Evolutionary conservation across 2,888 invertebrate species (phyloP).

Genomic region (Syritta pipiens): DNA sequence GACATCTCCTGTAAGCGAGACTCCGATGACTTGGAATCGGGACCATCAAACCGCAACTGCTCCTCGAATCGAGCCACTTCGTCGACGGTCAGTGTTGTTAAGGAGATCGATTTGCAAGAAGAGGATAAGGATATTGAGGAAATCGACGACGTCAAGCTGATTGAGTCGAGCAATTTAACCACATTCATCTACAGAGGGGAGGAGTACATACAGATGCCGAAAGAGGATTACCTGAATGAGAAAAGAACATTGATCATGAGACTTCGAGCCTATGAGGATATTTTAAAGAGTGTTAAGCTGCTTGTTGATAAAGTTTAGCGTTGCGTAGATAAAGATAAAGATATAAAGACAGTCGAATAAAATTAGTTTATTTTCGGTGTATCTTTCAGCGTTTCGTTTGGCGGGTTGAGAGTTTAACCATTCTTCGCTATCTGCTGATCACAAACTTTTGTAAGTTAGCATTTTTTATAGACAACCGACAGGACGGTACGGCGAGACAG

Average conservation of each 20-base stretch:
- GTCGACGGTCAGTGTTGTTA: slow-evolving; percentile 3
- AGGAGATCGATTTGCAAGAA: neutral
- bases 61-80: slow-evolving; percentile 29
- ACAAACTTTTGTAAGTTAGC: too few species aligned
- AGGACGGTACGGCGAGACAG: too few species aligned
- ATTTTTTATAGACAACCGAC: too few species aligned
- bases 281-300: slow-evolving; percentile 71
- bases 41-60: neutral
- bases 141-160: slow-evolving; percentile 13
- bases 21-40: neutral
- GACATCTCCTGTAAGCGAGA: neutral
- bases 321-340: too few species aligned
- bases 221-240: slow-evolving; percentile 74
- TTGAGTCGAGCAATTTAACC: slow-evolving; percentile 72
- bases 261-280: slow-evolving; percentile 71
- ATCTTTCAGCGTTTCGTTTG: neutral
- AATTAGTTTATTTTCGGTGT: neutral
- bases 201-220: slow-evolving; percentile 78
- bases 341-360: too few species aligned
- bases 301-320: slow-evolving; percentile 29
- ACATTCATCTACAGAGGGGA: slow-evolving; percentile 76
- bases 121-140: neutral
- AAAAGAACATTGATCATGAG: slow-evolving; percentile 72
- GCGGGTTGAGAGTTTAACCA: neutral
- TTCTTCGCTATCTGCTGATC: neutral